Evolutionary conservation across 2,888 invertebrate species (phyloP).

Genomic region (Molanna angustata): DNA sequence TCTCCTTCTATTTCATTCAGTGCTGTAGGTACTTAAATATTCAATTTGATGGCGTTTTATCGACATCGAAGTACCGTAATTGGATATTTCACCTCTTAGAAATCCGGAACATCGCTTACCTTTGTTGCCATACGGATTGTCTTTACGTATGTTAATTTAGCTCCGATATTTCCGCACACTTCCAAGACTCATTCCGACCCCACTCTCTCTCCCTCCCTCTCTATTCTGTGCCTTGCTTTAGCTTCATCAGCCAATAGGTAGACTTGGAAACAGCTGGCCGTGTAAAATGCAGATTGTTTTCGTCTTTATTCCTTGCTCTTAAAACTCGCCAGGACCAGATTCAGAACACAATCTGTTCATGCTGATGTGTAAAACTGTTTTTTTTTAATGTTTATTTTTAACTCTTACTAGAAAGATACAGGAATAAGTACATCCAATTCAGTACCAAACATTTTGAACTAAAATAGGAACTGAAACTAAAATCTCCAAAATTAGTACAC

Average conservation of each 20-base stretch:
- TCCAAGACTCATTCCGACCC: too few relatives aligned
- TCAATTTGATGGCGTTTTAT: too few relatives aligned
- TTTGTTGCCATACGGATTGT: slow-evolving; percentile 5
- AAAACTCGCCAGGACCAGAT: slow-evolving; percentile 16
- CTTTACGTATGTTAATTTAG: slow-evolving; percentile 23
- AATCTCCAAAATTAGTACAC: too few relatives aligned
- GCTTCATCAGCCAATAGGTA: slow-evolving; percentile 9
- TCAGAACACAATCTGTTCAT: too few relatives aligned
- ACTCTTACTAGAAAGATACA: too few relatives aligned
- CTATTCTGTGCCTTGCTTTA: not conserved
- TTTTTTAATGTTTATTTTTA: too few relatives aligned
- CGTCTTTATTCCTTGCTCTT: slow-evolving; percentile 21
- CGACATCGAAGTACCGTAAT: too few relatives aligned
- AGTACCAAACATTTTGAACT: not conserved
- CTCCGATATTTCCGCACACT: slow-evolving; percentile 21
- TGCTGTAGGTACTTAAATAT: too few relatives aligned
- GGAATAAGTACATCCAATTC: too few relatives aligned
- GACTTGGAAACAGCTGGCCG: slow-evolving; percentile 18
- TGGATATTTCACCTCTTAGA: not conserved
- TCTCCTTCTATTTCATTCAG: too few relatives aligned
- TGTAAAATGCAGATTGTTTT: slow-evolving; percentile 32
- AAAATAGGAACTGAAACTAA: too few relatives aligned
- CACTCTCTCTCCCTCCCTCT: slow-evolving; percentile 1
- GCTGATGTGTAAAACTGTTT: too few relatives aligned
- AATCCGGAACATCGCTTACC: not conserved